These are phyloP conservation scores for Eunapius fragilis DNA, from an alignment of 37 sponge, comb jelly and placozoan species.

Conservation along the genomic window DNA sequence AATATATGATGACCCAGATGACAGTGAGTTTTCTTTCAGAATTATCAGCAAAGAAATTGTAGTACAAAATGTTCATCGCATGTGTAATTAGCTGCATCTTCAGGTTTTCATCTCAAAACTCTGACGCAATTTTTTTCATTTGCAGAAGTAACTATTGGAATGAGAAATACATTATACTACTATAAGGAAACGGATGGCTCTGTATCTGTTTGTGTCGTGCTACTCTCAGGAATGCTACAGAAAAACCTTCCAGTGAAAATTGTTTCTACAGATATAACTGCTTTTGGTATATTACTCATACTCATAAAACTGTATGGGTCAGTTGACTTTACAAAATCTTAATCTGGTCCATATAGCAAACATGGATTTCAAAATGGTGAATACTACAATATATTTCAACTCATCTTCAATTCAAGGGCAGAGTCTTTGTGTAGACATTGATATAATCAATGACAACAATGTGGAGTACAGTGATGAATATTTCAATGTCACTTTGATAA, in stretches of 20 bases:
- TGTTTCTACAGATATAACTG: not conserved
- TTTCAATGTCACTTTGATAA: not conserved
- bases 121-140: not conserved
- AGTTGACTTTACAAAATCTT: not conserved
- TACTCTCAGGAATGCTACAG: not conserved
- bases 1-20: not conserved
- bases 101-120: no score
- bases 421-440: not conserved
- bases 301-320: not conserved
- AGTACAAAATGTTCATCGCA: no score
- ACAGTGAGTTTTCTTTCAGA: not conserved
- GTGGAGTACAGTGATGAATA: not conserved
- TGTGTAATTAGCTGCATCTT: no score
- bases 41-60: not conserved
- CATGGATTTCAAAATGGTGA: not conserved
- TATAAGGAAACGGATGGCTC: not conserved
- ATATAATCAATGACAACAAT: not conserved
- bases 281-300: not conserved
- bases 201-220: not conserved
- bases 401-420: not conserved
- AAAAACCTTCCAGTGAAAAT: not conserved
- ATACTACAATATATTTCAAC: not conserved
- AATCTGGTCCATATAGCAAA: not conserved
- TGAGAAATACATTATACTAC: not conserved
- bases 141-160: not conserved